Conservation (phyloP, 1,140 invertebrate genomes). For the Cotesia vestalis region DNA sequence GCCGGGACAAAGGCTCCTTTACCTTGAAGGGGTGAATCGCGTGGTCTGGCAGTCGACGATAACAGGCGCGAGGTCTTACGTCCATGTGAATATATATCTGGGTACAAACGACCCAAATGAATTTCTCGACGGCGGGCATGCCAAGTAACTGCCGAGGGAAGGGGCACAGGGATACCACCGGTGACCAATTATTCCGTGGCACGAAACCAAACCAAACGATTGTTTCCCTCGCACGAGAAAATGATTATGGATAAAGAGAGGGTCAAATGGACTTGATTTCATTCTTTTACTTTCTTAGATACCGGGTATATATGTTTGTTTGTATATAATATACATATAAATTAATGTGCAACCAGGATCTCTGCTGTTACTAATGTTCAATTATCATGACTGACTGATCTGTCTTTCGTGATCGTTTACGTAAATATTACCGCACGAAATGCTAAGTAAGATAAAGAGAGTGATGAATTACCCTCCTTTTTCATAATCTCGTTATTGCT, state of each 20-base stretch:
- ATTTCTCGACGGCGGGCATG: conserved; percentile 34
- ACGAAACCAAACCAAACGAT: conserved; percentile 38
- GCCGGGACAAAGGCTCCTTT: conserved; percentile 27
- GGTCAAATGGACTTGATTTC: conserved; percentile 1
- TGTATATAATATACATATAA: conserved; percentile 7
- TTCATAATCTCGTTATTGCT: neutral
- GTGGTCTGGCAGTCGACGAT: conserved; percentile 48
- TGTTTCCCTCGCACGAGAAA: conserved; percentile 10
- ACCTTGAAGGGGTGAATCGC: conserved; percentile 44
- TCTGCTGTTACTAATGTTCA: conserved; percentile 30
- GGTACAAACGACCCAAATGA: conserved; percentile 21
- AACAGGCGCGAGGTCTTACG: conserved; percentile 46
- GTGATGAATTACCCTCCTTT: conserved; percentile 7
- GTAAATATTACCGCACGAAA: conserved; percentile 23
- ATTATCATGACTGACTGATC: conserved; percentile 28
- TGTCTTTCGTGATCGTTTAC: conserved; percentile 37
- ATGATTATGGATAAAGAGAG: conserved; percentile 4
- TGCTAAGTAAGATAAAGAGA: neutral
- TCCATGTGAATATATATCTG: conserved; percentile 39
- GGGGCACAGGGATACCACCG: conserved; percentile 9
- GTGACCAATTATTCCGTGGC: conserved; percentile 46
- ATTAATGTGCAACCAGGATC: conserved; percentile 10
- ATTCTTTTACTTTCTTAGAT: neutral
- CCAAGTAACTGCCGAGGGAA: neutral
- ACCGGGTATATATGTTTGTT: neutral